Percentiles rank a stretch among this genome's conserved stretches.
Conservation (phyloP, 2,888 invertebrate genomes). For the Phyllotreta cruciferae region DNA sequence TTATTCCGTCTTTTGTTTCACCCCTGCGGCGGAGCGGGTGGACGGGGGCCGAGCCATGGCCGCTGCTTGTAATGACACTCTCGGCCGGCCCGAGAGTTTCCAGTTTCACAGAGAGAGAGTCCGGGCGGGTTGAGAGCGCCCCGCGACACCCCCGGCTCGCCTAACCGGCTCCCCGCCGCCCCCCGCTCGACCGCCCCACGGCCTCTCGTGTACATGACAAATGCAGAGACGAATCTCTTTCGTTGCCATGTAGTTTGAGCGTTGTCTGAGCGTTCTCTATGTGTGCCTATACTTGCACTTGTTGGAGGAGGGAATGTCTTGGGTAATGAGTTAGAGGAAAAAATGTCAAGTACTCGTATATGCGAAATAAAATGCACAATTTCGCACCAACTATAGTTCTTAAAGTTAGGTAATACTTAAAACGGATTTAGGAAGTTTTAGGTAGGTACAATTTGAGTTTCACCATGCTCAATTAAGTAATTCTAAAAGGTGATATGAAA, state of each 20-base stretch:
- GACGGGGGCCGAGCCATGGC: slow-evolving; percentile 55
- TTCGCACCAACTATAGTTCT: no score
- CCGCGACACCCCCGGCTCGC: slow-evolving; percentile 26
- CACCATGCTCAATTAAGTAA: no score
- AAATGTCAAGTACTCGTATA: no score
- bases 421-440: no score
- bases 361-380: no score
- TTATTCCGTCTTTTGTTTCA: slow-evolving; percentile 63
- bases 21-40: slow-evolving; percentile 50
- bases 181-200: slow-evolving; percentile 29
- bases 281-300: slow-evolving; percentile 40
- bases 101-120: slow-evolving; percentile 51
- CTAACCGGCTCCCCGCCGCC: slow-evolving; percentile 5
- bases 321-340: no score
- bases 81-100: slow-evolving; percentile 56
- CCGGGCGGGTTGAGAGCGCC: slow-evolving; percentile 41
- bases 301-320: background rate
- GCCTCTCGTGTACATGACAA: slow-evolving; percentile 46
- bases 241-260: slow-evolving; percentile 34
- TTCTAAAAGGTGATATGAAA: no score
- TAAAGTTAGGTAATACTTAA: no score
- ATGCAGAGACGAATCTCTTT: slow-evolving; percentile 48
- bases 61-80: slow-evolving; percentile 61
- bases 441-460: no score
- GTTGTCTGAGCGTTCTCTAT: slow-evolving; percentile 39